Percentiles rank a stretch among this genome's conserved stretches.
Evolutionary conservation across 2,797 vertebrate genomes (phyloP).

Genomic region (Pitangus sulphuratus): DNA sequence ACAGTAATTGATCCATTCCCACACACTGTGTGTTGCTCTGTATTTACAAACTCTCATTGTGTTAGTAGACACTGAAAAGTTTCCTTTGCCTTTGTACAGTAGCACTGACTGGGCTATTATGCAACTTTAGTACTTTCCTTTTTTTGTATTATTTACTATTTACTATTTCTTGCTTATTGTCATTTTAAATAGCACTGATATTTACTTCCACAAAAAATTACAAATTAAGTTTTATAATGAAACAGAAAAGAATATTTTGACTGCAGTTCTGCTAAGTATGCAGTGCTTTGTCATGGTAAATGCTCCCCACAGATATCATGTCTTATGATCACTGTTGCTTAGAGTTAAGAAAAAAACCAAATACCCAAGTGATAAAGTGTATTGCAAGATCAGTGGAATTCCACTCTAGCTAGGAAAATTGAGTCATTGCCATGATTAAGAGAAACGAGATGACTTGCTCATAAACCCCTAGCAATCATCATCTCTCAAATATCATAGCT

Average conservation of each 20-base stretch:
- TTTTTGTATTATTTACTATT: neutral
- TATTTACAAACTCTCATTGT: neutral
- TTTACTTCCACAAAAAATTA: neutral
- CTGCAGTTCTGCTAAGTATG: neutral
- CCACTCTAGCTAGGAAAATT: neutral
- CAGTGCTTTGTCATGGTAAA: neutral
- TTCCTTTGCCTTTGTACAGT: neutral
- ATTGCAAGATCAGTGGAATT: neutral
- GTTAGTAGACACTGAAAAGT: neutral
- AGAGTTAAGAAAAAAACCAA: neutral
- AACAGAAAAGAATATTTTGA: neutral
- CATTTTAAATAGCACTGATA: neutral
- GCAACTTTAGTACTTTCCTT: neutral
- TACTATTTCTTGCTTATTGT: neutral
- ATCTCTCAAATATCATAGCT: neutral
- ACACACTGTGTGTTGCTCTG: neutral
- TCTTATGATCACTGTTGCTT: neutral
- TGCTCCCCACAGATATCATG: neutral
- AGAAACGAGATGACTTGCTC: neutral
- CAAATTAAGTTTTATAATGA: neutral
- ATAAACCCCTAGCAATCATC: constrained; percentile 3
- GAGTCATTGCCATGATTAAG: neutral
- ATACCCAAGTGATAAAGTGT: neutral
- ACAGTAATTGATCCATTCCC: neutral
- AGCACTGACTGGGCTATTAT: neutral